These are phyloP conservation scores for Nicator chloris DNA, from an alignment of 2,113 vertebrate genomes.

Conservation along the genomic window DNA sequence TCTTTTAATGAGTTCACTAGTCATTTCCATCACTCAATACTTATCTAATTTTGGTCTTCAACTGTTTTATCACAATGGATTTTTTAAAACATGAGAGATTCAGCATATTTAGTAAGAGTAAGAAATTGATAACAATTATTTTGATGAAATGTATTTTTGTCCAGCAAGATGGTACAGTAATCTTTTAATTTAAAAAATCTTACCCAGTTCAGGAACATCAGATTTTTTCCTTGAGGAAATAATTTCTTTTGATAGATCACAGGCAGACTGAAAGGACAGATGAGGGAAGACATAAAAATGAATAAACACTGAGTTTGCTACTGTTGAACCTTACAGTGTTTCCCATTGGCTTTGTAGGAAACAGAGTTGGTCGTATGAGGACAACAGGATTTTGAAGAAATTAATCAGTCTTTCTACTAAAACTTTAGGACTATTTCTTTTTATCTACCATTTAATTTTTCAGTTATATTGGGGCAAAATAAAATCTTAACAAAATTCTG, in stretches of 20 bases:
- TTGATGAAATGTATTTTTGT: background rate
- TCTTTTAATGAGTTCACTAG: background rate
- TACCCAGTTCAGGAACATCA: background rate
- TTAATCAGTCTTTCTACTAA: background rate
- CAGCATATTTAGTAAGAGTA: background rate
- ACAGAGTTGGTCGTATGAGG: background rate
- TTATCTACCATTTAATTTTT: background rate
- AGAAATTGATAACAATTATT: background rate
- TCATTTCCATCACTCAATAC: conserved; percentile 21
- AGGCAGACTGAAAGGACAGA: background rate
- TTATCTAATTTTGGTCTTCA: background rate
- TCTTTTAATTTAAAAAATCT: background rate
- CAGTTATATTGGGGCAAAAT: background rate
- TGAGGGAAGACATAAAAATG: background rate
- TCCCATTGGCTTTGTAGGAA: background rate
- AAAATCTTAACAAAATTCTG: background rate
- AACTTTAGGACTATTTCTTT: background rate
- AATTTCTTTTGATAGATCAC: background rate
- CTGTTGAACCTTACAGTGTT: background rate
- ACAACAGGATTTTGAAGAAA: background rate
- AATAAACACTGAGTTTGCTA: background rate
- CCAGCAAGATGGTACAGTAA: background rate
- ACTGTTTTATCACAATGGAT: background rate
- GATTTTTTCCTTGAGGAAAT: background rate
- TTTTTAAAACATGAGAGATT: background rate